Percentiles rank a stretch among this genome's conserved stretches.
Evolutionary conservation across 2,113 vertebrate genomes (phyloP).

Genomic region (Columbina picui): DNA sequence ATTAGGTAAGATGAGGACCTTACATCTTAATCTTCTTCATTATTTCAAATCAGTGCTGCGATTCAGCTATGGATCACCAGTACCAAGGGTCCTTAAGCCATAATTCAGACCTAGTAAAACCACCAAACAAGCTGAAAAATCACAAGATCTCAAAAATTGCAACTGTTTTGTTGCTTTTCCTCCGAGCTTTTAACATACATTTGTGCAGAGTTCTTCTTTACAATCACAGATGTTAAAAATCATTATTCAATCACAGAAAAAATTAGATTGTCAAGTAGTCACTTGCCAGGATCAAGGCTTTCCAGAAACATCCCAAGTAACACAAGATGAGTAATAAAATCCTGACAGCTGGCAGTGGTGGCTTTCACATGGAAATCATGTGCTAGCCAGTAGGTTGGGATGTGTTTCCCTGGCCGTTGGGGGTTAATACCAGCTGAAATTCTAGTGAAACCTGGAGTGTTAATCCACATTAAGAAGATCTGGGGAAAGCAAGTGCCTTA

Average conservation of each 20-base stretch:
- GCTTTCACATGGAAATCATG: background rate
- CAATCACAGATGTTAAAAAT: background rate
- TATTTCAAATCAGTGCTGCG: background rate
- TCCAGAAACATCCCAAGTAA: background rate
- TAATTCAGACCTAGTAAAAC: background rate
- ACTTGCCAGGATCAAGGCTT: background rate
- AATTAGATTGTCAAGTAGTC: background rate
- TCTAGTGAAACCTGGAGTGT: constrained; percentile 10
- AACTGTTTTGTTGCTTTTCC: background rate
- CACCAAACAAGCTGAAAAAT: background rate
- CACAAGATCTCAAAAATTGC: background rate
- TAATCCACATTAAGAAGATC: constrained; percentile 32
- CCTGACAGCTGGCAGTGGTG: background rate
- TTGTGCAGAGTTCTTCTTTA: background rate
- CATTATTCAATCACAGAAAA: background rate
- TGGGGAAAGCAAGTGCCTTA: background rate
- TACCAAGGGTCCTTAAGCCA: background rate
- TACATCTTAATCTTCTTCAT: background rate
- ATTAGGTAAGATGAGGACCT: background rate
- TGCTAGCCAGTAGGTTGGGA: background rate
- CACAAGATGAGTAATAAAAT: background rate
- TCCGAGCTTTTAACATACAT: background rate
- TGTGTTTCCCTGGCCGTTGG: background rate
- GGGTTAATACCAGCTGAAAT: constrained; percentile 26
- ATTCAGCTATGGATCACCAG: background rate